A percentile compares a stretch with the other conserved stretches of the same genome.
Evolutionary conservation across 30 jellyfish, hydroid and myxozoan species (phyloP).

Genomic region (Rhopilema esculentum): DNA sequence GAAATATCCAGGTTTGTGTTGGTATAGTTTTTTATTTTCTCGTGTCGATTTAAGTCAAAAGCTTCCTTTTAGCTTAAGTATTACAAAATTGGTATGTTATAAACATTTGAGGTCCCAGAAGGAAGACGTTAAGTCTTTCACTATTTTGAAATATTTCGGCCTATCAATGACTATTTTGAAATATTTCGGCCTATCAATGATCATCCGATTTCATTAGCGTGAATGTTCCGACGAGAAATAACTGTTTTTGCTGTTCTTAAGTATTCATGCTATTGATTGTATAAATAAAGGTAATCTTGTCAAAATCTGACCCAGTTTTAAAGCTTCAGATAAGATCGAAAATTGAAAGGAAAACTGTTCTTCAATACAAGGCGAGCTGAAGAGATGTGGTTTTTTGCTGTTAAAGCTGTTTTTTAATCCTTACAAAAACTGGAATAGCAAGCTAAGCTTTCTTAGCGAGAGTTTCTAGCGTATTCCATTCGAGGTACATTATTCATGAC

Average conservation of each 20-base stretch:
- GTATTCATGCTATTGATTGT: too few species aligned
- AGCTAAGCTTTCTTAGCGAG: not conserved
- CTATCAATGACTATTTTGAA: too few species aligned
- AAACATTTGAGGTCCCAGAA: too few species aligned
- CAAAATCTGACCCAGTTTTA: not conserved
- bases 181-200: too few species aligned
- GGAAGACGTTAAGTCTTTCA: too few species aligned
- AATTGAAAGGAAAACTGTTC: not conserved
- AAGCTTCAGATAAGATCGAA: not conserved
- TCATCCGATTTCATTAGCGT: too few species aligned
- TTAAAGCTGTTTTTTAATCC: not conserved
- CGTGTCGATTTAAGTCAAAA: not conserved
- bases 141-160: too few species aligned
- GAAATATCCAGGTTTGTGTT: conserved; percentile 63
- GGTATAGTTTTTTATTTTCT: too few species aligned
- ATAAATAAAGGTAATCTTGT: not conserved
- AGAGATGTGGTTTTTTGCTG: not conserved
- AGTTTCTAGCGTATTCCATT: not conserved
- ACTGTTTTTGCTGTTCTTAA: too few species aligned
- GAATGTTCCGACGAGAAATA: too few species aligned
- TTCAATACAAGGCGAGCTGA: not conserved
- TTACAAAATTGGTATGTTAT: too few species aligned
- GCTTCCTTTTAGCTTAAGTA: not conserved
- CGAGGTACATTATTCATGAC: conserved; percentile 2
- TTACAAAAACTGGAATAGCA: not conserved